A percentile compares a stretch with the other conserved stretches of the same genome.
These are phyloP conservation scores for Clivina fossor DNA, from an alignment of 2,888 invertebrate species.

Conservation along the genomic window DNA sequence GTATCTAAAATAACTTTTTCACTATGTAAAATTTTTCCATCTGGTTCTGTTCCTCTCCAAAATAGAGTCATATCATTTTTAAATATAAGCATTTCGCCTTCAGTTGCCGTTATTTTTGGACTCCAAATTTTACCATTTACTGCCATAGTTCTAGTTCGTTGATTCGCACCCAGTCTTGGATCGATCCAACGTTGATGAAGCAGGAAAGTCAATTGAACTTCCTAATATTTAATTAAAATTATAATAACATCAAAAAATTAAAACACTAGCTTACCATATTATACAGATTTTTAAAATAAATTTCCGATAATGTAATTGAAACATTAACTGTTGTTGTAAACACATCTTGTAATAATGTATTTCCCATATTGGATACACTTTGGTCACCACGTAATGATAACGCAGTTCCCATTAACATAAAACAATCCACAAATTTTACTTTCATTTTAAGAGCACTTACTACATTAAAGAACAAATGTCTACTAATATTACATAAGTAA, in stretches of 20 bases:
- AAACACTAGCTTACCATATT: conserved; percentile 43
- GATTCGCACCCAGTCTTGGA: conserved; percentile 43
- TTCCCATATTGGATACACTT: conserved; percentile 39
- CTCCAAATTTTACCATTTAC: conserved; percentile 46
- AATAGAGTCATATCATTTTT: conserved; percentile 43
- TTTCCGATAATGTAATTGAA: conserved; percentile 42
- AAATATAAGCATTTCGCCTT: conserved; percentile 36
- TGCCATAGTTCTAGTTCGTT: conserved; percentile 43
- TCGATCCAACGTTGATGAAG: conserved; percentile 46
- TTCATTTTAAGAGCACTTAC: conserved; percentile 33
- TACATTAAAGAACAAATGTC: not conserved
- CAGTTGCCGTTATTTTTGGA: conserved; percentile 44
- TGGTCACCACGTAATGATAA: conserved; percentile 40
- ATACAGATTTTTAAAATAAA: conserved; percentile 37
- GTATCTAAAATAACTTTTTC: conserved; percentile 41
- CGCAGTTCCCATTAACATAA: conserved; percentile 44
- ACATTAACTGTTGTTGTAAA: conserved; percentile 42
- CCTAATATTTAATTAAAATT: conserved; percentile 36
- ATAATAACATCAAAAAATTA: not conserved
- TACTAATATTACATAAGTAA: conserved; percentile 6
- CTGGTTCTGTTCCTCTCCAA: conserved; percentile 45
- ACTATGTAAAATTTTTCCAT: conserved; percentile 44
- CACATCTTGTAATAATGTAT: conserved; percentile 39
- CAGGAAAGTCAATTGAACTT: conserved; percentile 39
- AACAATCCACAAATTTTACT: conserved; percentile 43